Base-by-base conservation (phyloP, 2,888 invertebrate genomes). In the Agonopterix alstromeriana region DNA sequence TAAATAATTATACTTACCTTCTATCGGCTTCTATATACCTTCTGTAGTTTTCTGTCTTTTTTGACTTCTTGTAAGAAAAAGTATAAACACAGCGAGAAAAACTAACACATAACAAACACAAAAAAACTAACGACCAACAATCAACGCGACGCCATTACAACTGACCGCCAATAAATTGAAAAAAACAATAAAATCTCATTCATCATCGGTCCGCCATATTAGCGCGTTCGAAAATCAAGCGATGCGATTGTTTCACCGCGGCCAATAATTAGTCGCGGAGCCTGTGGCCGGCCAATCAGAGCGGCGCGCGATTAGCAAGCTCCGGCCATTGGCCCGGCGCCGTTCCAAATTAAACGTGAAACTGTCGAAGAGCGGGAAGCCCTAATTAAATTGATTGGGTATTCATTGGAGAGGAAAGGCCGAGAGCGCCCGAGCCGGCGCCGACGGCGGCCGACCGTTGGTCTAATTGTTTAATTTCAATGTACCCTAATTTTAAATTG, bases 231-330 rank as follows among this genome's bases (percentile, higher is more conserved):
- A 54, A 55, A 65, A 61, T 66, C 70, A 64, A 63, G 61, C 63
- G 47, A 54, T 56, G 51, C 60, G 60, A 77, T 82, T 82, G 82
- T 82, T 75, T 74, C 63, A 57, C 58, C 52, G 50, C 58, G 60
- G 74, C 82, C 81, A 82, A 79, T 84, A 82, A 84, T 83, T 82
- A 80, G 78, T 56, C 54, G 54, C 58, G 58, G 66, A 56, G 12
- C 8, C 27, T 17, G 59, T 54, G 52, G 57, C 48, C 54, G 58
- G 56, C 84, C 85, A 82, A 83, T 83, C 76, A 68, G 63, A 57
- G 65, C 52, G 60, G 59, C 53, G 63, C 61, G 53, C 59, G 57
- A 57, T 63, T 53, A 55, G 65, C 66, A 56, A 62, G 62, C 67
- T 52, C 53, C 60, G 54, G 55, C 67, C 67, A 77, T 77, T 78